These are phyloP conservation scores for Pelodiscus sinensis DNA, from an alignment of 2,113 vertebrate genomes.

Conservation along the genomic window DNA sequence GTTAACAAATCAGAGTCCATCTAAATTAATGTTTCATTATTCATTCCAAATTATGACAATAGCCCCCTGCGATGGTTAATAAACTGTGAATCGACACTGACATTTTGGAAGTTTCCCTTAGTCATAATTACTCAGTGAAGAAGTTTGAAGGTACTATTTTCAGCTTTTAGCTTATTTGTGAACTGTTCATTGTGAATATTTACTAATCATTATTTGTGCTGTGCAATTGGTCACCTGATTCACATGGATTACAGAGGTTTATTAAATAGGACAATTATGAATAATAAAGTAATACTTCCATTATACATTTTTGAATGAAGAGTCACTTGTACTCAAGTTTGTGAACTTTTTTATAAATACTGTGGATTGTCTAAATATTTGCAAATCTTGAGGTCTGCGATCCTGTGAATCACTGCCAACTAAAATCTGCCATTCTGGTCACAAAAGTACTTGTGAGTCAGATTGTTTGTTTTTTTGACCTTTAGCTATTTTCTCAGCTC, in stretches of 20 bases:
- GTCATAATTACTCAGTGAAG: neutral
- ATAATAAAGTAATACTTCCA: neutral
- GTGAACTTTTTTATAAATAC: neutral
- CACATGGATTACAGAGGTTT: neutral
- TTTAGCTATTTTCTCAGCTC: too few relatives aligned
- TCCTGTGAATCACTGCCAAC: neutral
- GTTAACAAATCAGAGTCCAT: neutral
- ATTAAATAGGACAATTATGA: neutral
- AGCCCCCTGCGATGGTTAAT: neutral
- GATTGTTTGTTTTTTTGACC: too few relatives aligned
- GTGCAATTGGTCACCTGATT: accelerated
- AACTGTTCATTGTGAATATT: neutral
- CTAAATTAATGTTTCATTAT: slow-evolving; percentile 28
- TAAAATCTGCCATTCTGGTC: neutral
- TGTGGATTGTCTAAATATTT: neutral
- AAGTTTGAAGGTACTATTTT: neutral
- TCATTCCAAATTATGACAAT: slow-evolving; percentile 1
- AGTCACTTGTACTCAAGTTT: neutral
- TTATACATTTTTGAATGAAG: neutral
- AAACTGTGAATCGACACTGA: slow-evolving; percentile 4
- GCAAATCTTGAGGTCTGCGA: neutral
- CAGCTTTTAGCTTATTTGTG: neutral
- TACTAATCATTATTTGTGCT: neutral
- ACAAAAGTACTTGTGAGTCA: too few relatives aligned
- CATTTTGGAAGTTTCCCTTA: neutral